These are phyloP conservation scores for Amblyteles armatorius DNA, from an alignment of 2,888 invertebrate species.

Conservation along the genomic window DNA sequence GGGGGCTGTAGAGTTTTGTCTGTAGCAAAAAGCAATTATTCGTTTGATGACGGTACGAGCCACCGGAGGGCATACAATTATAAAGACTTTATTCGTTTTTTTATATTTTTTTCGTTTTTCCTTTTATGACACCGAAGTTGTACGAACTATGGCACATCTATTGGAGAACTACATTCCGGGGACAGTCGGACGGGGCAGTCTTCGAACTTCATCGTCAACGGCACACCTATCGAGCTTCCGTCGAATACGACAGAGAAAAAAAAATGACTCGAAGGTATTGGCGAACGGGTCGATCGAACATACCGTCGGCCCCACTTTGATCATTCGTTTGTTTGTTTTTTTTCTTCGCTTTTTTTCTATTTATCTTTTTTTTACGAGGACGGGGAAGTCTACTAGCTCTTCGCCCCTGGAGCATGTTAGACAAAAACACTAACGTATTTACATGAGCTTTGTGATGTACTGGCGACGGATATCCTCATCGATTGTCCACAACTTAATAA, in stretches of 20 bases:
- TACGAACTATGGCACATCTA: constrained; percentile 74
- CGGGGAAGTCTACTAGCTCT: constrained; percentile 8
- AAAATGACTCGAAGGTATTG: background rate
- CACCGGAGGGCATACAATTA: constrained; percentile 21
- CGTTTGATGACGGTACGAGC: constrained; percentile 5
- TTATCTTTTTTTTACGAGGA: constrained; percentile 16
- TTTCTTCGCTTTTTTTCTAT: background rate
- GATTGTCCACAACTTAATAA: background rate
- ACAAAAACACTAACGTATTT: constrained; percentile 26
- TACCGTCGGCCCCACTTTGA: constrained; percentile 1
- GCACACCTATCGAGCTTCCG: background rate
- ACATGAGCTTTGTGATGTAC: constrained; percentile 23
- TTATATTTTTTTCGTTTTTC: background rate
- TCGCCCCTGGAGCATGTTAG: background rate
- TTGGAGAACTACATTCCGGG: constrained; percentile 59
- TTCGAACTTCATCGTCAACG: constrained; percentile 9
- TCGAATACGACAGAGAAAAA: constrained; percentile 21
- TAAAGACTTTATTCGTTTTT: background rate
- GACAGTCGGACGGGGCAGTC: constrained; percentile 20
- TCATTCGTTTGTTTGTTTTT: constrained; percentile 2
- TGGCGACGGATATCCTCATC: background rate
- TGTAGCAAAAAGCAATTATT: constrained; percentile 12
- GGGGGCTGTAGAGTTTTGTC: constrained; percentile 9
- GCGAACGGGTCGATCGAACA: background rate
- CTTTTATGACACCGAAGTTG: constrained; percentile 37